Conservation (phyloP, 53 echinoderm and acorn worm species). For the Temnopleurus reevesii region DNA sequence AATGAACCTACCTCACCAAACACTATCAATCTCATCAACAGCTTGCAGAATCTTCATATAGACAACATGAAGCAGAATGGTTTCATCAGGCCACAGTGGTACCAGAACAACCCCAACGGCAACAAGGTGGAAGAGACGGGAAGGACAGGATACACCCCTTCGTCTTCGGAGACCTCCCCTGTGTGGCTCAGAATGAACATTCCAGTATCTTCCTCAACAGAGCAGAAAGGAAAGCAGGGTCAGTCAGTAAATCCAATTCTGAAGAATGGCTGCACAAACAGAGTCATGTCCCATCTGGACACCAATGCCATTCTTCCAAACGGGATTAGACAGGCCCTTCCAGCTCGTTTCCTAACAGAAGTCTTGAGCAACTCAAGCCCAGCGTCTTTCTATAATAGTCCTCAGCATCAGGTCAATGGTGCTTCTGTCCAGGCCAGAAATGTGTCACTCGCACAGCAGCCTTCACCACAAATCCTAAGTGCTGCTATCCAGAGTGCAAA, state of each 20-base stretch:
- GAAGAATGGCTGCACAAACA: conserved; percentile 59
- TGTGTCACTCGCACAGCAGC: conserved; percentile 70
- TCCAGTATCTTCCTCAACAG: conserved; percentile 51
- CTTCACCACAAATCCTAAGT: conserved; percentile 71
- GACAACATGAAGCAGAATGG: conserved; percentile 52
- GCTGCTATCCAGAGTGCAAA: conserved; percentile 80
- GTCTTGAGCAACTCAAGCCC: conserved; percentile 59
- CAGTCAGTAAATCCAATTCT: conserved; percentile 25
- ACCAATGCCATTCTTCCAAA: conserved; percentile 64
- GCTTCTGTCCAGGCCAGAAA: conserved; percentile 25
- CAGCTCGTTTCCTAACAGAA: conserved; percentile 57
- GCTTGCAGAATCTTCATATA: conserved; percentile 66
- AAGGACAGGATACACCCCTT: conserved; percentile 40
- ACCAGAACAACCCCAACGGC: neutral
- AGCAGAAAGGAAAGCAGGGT: conserved; percentile 18
- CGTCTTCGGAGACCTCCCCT: conserved; percentile 72
- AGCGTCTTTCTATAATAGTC: conserved; percentile 71
- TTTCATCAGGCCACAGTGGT: conserved; percentile 38
- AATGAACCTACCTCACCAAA: conserved; percentile 62
- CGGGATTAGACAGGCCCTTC: conserved; percentile 60
- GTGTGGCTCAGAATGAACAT: conserved; percentile 90
- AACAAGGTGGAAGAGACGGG: conserved; percentile 14
- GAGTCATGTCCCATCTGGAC: conserved; percentile 64
- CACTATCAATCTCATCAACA: conserved; percentile 57
- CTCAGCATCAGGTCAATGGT: conserved; percentile 65